Evolutionary conservation across 2,113 vertebrate species (phyloP), one percentile per base, ranked within the genome.

Genomic region (Plectropomus leopardus): DNA sequence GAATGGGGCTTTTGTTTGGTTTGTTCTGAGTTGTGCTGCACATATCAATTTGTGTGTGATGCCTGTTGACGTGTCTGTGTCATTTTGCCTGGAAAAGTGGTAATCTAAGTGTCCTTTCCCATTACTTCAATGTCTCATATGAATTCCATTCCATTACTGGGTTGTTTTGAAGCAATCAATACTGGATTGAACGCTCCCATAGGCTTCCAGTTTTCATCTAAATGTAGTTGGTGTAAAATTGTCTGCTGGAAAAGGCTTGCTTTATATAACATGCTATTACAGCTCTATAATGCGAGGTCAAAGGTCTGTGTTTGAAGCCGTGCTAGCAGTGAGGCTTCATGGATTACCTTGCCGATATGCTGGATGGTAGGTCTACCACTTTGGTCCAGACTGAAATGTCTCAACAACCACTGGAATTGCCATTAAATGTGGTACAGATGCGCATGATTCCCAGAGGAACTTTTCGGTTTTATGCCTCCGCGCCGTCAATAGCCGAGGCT

Each of bases 161-260:
- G 26, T 68, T 70, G 40, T 72, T 80, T 75, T 69, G 19, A 61
- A 63, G 68, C 54, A 44, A 65, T 80, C 65, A 3, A 40, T 70
- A 51, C 4, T 6, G 9, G 40, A 57, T 36, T 51, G 42, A 50
- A 63, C 44, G 30, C 23, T 42, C 42, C 36, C 61, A 59, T 26
- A 30, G 51, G 15, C 13, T 24, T 63, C 57, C 14, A 44, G 40
- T 21, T 64, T 58, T 48, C 34, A 32, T 54, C 51, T 48, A 32
- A 36, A 72, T 54, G 59, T 61, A n/a, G 11, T 40, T 26, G 36
- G 5, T 28, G 42, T 60, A 14, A 28, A 14, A 57, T 55, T 53
- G 47, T 63, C 9, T 66, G 11, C 30, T 28, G 60, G 26, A 66
- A 53, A 55, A 11, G 9, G 59, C 59, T 28, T 30, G 8, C 19